These are phyloP conservation scores for Acropora yongei DNA, from an alignment of 64 coral and sea anemone genomes.

Conservation along the genomic window DNA sequence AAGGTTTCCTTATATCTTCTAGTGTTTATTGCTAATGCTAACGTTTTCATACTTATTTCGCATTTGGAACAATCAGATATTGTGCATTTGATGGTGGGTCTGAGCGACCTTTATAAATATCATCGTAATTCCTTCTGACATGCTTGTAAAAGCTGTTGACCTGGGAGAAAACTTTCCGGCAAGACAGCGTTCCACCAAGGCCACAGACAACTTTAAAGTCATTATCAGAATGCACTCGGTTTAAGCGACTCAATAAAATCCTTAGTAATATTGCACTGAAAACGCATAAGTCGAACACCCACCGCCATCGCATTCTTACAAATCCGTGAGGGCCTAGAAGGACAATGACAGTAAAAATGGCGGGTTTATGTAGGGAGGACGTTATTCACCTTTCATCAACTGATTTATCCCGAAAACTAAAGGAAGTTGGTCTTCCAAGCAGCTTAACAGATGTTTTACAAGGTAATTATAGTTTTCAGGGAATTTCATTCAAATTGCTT, in stretches of 20 bases:
- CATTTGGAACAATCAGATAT: conserved; percentile 14
- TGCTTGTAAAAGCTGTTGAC: conserved; percentile 20
- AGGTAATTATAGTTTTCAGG: too few relatives aligned
- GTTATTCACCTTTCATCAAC: conserved; percentile 59
- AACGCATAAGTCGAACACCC: neutral
- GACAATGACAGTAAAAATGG: too few relatives aligned
- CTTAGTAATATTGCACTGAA: neutral
- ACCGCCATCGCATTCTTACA: neutral
- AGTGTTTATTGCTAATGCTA: too few relatives aligned
- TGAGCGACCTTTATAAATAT: conserved; percentile 7
- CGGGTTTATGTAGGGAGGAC: too few relatives aligned
- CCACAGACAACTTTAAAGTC: conserved; percentile 9
- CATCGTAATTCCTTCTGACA: neutral
- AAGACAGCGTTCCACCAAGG: neutral
- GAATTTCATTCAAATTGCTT: too few relatives aligned
- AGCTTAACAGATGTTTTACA: too few relatives aligned
- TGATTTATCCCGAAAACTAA: too few relatives aligned
- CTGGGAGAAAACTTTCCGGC: conserved; percentile 6
- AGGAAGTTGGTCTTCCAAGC: too few relatives aligned
- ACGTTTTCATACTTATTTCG: neutral
- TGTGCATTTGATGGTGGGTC: neutral
- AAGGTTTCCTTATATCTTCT: too few relatives aligned
- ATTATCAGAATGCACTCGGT: neutral
- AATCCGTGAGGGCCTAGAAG: too few relatives aligned
- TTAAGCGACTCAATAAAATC: neutral